phyloP scores from a whole-genome alignment of 2,113 vertebrate genomes.

The Thryonomys swinderianus region DNA sequence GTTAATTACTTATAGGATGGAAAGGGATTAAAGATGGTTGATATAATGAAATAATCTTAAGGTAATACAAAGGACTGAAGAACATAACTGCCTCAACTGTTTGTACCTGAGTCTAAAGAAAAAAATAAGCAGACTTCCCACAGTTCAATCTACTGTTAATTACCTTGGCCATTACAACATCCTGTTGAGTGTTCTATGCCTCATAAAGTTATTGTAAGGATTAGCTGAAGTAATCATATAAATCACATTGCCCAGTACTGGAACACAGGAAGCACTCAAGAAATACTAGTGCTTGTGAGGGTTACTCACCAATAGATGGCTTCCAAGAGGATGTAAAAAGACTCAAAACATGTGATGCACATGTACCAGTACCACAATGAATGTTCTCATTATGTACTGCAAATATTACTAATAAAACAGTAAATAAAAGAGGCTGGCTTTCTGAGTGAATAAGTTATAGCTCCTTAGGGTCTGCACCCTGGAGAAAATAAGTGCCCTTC shows the following conservation, averaged over 20 bases:
- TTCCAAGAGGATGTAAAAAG: neutral
- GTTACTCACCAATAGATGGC: neutral
- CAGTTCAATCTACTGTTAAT: neutral
- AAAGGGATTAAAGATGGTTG: neutral
- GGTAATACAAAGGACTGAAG: neutral
- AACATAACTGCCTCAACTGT: neutral
- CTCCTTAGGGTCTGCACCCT: neutral
- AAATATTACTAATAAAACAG: neutral
- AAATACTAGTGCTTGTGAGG: neutral
- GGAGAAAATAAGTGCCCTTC: neutral
- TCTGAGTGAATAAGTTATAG: neutral
- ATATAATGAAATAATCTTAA: neutral
- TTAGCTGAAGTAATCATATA: neutral
- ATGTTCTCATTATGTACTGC: neutral
- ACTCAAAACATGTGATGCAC: neutral
- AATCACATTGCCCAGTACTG: neutral
- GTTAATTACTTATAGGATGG: neutral
- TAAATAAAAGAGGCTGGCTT: slow-evolving; percentile 9
- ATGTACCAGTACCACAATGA: neutral
- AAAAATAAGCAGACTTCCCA: neutral
- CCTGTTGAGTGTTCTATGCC: neutral
- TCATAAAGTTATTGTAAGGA: neutral
- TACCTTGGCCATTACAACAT: neutral
- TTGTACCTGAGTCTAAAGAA: neutral
- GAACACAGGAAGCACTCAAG: neutral